Evolutionary conservation across 2,888 invertebrate species (phyloP), one percentile per base, ranked within the genome.

Genomic region (Hetaerina titia): DNA sequence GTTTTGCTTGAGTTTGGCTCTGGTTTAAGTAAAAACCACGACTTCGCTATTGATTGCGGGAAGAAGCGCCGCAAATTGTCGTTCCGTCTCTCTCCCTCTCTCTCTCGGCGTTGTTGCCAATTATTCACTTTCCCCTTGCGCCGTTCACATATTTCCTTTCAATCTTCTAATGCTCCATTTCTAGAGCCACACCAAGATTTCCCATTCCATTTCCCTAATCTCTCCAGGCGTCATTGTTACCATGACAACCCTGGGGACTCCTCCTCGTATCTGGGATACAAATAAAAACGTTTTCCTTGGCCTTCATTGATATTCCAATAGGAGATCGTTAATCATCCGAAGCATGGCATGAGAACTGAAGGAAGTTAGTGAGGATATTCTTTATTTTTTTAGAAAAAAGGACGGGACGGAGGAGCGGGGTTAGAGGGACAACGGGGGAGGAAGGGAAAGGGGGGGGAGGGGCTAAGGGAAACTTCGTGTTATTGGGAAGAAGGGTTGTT

Each of bases 251-350:
- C 25, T 22, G 57, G 69, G 31, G 92, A 92, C 92, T 92, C 92
- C 92, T 64, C 69, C 56, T 92, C 92, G 92, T 92, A 92, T 92
- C 92, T 92, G 92, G 63, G 92, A 92, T 92, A 92, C 92, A 92
- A 92, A 92, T 92, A 92, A 92, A 92, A 92, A 92, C 69, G 69
- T 92, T 92, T 92, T 22, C 92, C 64, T 64, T 60, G 92, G 92
- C 92, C 92, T 92, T 92, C 92, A 92, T 92, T 92, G 92, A 92
- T 92, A 92, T 92, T 92, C 92, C 92, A 92, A 92, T 92, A 92
- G 92, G 92, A 69, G 92, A 92, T 92, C 92, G 92, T 92, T 92
- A 92, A 92, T 92, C 92, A 92, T 92, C 92, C 22, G 92, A 69
- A 69, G 92, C 92, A 56, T 92, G 92, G 92, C 74, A 92, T 92